A percentile compares a stretch with the other conserved stretches of the same genome.
Conservation (phyloP, 2,797 vertebrate genomes). For the Epinephelus coioides region DNA sequence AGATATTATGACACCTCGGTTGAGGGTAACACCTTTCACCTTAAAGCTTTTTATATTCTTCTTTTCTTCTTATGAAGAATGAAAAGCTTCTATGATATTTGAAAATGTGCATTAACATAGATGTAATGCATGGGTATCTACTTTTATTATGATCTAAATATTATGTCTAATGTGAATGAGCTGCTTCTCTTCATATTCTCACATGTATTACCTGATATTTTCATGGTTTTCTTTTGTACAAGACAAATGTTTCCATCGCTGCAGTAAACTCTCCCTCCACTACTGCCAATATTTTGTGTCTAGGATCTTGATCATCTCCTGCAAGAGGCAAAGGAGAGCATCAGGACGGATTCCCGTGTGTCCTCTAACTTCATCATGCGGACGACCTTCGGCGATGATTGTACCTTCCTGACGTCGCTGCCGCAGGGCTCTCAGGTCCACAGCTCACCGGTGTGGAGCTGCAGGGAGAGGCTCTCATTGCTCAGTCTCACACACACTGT, state of each 20-base stretch:
- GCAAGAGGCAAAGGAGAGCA: conserved; percentile 71
- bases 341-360: conserved; percentile 88
- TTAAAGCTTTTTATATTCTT: not conserved
- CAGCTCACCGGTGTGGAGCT: conserved; percentile 90
- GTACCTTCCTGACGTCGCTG: conserved; percentile 81
- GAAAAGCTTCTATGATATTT: not conserved
- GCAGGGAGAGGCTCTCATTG: conserved; percentile 85
- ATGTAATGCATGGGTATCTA: not conserved
- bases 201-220: not conserved
- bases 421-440: conserved; percentile 81
- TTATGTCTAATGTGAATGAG: too few species aligned
- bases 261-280: not conserved
- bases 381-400: conserved; percentile 86
- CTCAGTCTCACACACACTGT: conserved; percentile 86
- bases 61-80: not conserved
- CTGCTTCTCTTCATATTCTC: too few species aligned
- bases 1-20: conserved; percentile 78
- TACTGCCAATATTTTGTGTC: not conserved
- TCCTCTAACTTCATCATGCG: conserved; percentile 88
- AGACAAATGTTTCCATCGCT: not conserved
- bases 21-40: conserved; percentile 78
- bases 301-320: conserved; percentile 85
- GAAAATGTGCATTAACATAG: not conserved
- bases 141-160: not conserved
- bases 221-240: not conserved